Evolutionary conservation across 2,797 vertebrate species (phyloP), one percentile per base, ranked within the genome.

Genomic region (Pseudochromis fuscus): DNA sequence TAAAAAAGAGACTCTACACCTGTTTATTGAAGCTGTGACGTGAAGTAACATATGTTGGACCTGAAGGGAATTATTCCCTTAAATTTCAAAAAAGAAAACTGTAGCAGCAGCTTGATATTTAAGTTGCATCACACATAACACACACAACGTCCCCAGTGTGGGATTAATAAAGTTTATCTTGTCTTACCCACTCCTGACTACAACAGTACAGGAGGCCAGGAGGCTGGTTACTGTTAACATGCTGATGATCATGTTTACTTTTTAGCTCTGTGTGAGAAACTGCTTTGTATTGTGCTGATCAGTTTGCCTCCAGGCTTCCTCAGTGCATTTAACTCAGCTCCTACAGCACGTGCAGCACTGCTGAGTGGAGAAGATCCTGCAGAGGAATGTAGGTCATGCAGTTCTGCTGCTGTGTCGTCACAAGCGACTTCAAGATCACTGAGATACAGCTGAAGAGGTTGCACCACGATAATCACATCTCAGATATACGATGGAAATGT

Each of bases 341-440:
- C 23, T 57, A 38, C 23, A 42, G 27, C 59, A 63, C 13, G 5
- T 64, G 76, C 42, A 48, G 24, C 9, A 25, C 46, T 28, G 49
- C 76, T 46, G 37, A 51, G 52, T 12, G 24, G 38, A 35, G 18
- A 24, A 37, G 24, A 13, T 44, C 37, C 18, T 56, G 37, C 38
- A 48, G n/a, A 48, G 28, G 33, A 77, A 81, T 82, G 53, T 81
- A 61, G 81, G 79, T 79, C 83, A 79, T 63, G 46, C 46, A 30
- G 37, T 23, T 55, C 44, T 53, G 67, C 50, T 55, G 55, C 11
- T 19, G 68, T 76, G 16, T 40, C 4, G 23, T 63, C 38, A 53
- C 8, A 23, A 58, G 31, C 30, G 13, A 21, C 28, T 24, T 37
- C 16, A 48, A 7, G 49, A 49, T 64, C 61, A 48, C 31, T 40